These are phyloP conservation scores for Lytechinus variegatus DNA, from an alignment of 35 echinoderm and acorn worm species.

Conservation along the genomic window DNA sequence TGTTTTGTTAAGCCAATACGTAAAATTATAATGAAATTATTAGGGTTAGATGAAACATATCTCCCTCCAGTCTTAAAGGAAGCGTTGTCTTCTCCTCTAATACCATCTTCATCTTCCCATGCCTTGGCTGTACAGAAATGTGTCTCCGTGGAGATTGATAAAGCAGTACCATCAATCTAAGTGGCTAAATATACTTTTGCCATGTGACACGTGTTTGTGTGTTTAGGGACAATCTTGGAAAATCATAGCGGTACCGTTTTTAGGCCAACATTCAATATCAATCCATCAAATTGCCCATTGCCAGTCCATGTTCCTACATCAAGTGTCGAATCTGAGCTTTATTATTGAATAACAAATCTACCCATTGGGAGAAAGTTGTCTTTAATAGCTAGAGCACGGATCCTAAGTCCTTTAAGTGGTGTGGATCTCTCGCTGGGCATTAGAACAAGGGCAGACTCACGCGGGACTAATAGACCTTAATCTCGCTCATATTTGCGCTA, in stretches of 20 bases:
- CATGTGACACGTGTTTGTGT: background rate
- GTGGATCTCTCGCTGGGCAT: background rate
- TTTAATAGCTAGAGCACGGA: background rate
- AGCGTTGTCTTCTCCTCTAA: background rate
- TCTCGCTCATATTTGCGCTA: constrained; percentile 23
- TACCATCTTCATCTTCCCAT: background rate
- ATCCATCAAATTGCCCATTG: background rate
- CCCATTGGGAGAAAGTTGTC: background rate
- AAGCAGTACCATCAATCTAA: constrained; percentile 18
- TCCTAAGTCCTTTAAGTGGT: background rate
- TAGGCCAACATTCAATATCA: background rate
- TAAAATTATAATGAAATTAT: too few species aligned
- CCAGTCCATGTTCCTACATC: background rate
- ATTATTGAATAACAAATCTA: background rate
- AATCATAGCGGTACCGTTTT: background rate
- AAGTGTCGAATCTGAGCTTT: background rate
- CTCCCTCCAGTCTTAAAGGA: background rate
- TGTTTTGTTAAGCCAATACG: too few species aligned
- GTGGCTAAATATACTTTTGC: constrained; percentile 12
- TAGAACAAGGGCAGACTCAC: background rate
- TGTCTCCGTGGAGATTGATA: constrained; percentile 9
- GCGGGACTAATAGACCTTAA: background rate
- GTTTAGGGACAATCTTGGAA: background rate
- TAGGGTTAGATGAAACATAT: too few species aligned
- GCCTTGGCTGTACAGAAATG: background rate